Conservation (phyloP, 2,888 invertebrate genomes). For the Eupithecia insigniata region DNA sequence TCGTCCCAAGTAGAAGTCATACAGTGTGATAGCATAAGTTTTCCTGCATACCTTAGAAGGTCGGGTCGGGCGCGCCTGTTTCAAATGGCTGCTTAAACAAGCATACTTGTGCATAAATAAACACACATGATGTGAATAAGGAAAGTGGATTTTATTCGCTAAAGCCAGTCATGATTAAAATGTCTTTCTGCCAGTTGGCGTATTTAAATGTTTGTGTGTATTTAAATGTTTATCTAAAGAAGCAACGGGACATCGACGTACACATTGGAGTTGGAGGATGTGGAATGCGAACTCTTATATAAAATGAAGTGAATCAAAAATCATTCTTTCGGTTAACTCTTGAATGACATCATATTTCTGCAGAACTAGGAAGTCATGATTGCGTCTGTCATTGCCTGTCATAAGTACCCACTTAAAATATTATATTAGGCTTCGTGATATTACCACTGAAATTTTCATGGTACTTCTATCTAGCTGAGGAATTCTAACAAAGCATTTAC, state of each 20-base stretch:
- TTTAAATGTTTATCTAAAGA: neutral
- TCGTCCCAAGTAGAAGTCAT: neutral
- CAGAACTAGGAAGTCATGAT: neutral
- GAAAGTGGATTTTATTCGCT: constrained; percentile 34
- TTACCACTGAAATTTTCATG: neutral
- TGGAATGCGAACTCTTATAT: neutral
- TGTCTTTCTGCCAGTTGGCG: constrained; percentile 33
- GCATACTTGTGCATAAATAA: constrained; percentile 22
- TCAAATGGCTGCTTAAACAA: constrained; percentile 16
- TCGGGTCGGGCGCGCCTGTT: constrained; percentile 13
- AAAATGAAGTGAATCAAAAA: neutral
- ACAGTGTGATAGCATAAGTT: neutral
- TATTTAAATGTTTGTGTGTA: too few species aligned
- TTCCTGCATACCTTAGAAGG: constrained; percentile 11
- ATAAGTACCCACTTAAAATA: constrained; percentile 4
- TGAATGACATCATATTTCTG: neutral
- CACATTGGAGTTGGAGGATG: neutral
- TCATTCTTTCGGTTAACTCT: neutral
- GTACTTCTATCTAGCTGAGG: neutral
- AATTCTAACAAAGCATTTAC: too few species aligned
- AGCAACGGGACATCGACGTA: neutral
- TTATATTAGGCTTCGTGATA: neutral
- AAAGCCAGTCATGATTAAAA: constrained; percentile 47
- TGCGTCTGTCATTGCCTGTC: neutral
- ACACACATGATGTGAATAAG: constrained; percentile 30